phyloP scores from a whole-genome alignment of 2,888 invertebrate genomes.

The Dioctria rufipes region DNA sequence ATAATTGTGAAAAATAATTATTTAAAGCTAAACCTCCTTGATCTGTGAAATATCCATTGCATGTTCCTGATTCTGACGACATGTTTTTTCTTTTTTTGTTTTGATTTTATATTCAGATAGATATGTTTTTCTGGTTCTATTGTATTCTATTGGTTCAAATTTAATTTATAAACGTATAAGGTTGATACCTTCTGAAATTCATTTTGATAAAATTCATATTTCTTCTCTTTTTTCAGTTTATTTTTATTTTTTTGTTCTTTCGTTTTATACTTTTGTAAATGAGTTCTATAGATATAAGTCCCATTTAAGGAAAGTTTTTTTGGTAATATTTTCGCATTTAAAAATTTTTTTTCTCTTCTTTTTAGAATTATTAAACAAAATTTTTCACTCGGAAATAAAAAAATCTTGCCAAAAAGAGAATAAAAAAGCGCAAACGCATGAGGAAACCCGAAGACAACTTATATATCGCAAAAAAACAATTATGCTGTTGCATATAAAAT shows the following conservation, averaged over 20 bases:
- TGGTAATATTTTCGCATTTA: neutral
- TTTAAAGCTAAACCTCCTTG: constrained; percentile 66
- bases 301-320: constrained; percentile 6
- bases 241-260: neutral
- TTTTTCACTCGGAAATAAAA: neutral
- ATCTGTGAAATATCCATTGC: constrained; percentile 68
- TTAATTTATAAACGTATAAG: neutral
- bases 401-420: constrained; percentile 18
- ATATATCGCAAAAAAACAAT: neutral
- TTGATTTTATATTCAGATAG: constrained; percentile 59
- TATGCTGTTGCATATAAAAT: neutral
- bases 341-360: neutral
- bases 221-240: neutral
- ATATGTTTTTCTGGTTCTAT: constrained; percentile 31
- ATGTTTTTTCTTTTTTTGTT: constrained; percentile 57
- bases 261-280: neutral
- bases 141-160: neutral
- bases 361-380: neutral
- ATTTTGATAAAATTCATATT: neutral
- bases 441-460: neutral
- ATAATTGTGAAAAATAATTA: constrained; percentile 66
- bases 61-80: constrained; percentile 63
- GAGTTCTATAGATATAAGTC: neutral
- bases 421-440: neutral
- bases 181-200: neutral